Percentiles rank a stretch among this genome's conserved stretches.
Evolutionary conservation across 2,113 vertebrate genomes (phyloP).

Genomic region (Alectura lathami): DNA sequence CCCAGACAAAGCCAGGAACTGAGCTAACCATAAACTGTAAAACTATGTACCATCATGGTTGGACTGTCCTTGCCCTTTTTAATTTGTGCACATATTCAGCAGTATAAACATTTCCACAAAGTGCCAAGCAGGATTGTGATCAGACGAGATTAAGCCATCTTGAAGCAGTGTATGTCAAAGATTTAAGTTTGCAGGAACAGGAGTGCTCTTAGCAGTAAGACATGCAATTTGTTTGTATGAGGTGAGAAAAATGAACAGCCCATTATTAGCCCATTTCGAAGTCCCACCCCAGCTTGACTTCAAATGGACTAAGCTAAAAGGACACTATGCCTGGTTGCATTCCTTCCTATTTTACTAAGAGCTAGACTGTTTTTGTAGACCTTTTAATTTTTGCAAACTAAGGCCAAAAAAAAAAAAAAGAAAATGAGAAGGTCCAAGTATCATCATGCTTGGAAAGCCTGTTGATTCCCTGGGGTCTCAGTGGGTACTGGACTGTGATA

Average conservation of each 20-base stretch:
- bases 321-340: not conserved
- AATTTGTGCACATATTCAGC: not conserved
- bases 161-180: not conserved
- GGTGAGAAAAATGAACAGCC: not conserved
- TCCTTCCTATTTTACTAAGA: not conserved
- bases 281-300: not conserved
- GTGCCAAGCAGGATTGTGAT: not conserved
- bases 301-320: not conserved
- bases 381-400: not conserved
- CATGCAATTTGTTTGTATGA: rapidly evolving
- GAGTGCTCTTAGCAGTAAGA: not conserved
- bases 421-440: not conserved
- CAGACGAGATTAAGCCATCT: not conserved
- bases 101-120: not conserved
- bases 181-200: not conserved
- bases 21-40: not conserved
- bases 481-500: not conserved
- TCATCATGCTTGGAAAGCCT: rapidly evolving
- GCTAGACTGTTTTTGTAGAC: not conserved
- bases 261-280: not conserved
- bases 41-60: rapidly evolving
- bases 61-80: not conserved
- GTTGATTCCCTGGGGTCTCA: not conserved
- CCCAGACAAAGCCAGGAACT: not conserved
- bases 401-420: not conserved